Conservation (phyloP, 2,113 vertebrate species). For the Notarius quadriscutis region DNA sequence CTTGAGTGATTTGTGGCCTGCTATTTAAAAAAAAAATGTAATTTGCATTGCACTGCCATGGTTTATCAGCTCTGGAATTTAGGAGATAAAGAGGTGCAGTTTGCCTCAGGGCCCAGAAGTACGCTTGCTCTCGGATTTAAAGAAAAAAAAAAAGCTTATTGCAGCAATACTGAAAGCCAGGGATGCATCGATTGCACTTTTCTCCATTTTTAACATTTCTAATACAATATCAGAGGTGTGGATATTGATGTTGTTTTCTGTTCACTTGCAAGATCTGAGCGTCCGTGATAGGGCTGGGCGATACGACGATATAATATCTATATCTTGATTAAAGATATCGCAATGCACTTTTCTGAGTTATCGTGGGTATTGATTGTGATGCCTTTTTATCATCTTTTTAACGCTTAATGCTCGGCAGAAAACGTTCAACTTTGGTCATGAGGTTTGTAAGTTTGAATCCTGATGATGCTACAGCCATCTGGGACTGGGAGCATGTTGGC, state of each 20-base stretch:
- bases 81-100: not conserved
- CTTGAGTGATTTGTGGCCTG: not conserved
- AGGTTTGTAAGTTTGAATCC: not conserved
- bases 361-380: not conserved
- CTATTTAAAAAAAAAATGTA: too few species aligned
- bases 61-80: constrained; percentile 4
- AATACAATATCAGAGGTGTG: not conserved
- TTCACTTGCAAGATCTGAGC: not conserved
- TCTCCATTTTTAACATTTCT: not conserved
- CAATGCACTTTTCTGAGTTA: not conserved
- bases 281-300: not conserved
- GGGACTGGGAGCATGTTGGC: not conserved
- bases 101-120: not conserved
- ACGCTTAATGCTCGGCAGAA: not conserved
- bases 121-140: not conserved
- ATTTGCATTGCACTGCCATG: not conserved
- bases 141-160: not conserved
- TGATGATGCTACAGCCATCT: not conserved
- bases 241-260: not conserved
- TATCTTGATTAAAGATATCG: not conserved
- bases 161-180: not conserved
- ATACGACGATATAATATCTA: not conserved
- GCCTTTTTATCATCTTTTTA: not conserved
- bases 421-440: not conserved
- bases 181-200: not conserved